These are phyloP conservation scores for Neelides sp. DNA, from an alignment of 1,140 invertebrate genomes.

Conservation along the genomic window DNA sequence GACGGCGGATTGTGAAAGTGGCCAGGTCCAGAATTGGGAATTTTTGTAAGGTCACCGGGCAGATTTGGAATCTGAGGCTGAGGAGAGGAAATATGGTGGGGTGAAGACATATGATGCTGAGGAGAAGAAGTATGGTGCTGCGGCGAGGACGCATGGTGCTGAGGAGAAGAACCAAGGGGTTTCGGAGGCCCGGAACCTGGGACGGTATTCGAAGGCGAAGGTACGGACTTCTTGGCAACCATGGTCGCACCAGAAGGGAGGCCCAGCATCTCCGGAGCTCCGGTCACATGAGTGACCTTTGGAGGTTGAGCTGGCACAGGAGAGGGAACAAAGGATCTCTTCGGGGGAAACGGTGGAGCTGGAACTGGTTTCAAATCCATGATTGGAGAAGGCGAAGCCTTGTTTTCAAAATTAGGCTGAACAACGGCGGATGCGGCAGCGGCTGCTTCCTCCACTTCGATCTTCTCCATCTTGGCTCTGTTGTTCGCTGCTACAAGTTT, in stretches of 20 bases:
- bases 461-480: conserved; percentile 7
- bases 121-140: too few species aligned
- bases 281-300: background rate
- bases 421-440: conserved; percentile 6
- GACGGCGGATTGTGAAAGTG: background rate
- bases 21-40: background rate
- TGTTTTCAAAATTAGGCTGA: background rate
- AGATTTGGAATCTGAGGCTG: too few species aligned
- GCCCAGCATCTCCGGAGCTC: too few species aligned
- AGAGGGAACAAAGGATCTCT: background rate
- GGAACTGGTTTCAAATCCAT: conserved; percentile 1
- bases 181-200: background rate
- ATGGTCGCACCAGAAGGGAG: too few species aligned
- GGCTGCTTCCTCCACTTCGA: conserved; percentile 4
- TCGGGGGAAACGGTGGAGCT: conserved; percentile 13
- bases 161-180: background rate
- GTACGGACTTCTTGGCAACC: background rate
- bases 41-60: background rate
- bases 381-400: background rate
- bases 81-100: too few species aligned
- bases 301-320: background rate
- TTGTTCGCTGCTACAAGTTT: conserved; percentile 34
- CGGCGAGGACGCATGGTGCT: conserved; percentile 1
- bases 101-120: too few species aligned
- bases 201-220: background rate